Conservation (phyloP, 2,113 vertebrate species). For the Sigmodon hispidus region DNA sequence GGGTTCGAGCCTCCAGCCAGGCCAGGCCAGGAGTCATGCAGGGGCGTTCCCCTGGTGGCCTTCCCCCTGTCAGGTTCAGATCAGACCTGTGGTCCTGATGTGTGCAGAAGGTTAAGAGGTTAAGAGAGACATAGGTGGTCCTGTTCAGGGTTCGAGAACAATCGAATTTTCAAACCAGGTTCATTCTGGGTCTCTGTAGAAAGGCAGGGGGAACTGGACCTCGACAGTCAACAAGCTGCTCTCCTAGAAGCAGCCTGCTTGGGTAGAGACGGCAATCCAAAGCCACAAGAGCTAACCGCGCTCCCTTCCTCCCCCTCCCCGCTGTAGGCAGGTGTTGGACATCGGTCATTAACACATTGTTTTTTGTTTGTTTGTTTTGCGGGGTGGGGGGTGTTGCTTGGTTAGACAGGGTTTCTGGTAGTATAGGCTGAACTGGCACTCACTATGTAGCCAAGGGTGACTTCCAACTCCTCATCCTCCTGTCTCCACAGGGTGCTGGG, state of each 20-base stretch:
- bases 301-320: no score
- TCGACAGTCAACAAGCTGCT: not conserved
- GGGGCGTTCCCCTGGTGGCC: not conserved
- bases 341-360: not conserved
- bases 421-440: not conserved
- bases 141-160: not conserved
- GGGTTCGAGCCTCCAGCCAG: conserved; percentile 57
- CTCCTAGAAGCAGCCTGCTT: not conserved
- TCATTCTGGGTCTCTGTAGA: no score
- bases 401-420: not conserved
- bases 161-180: not conserved
- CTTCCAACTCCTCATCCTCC: not conserved
- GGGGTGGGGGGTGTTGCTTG: no score
- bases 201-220: not conserved
- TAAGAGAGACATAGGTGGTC: not conserved
- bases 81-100: not conserved
- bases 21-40: fast-evolving
- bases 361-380: not conserved
- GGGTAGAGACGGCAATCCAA: not conserved
- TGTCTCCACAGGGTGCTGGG: no score
- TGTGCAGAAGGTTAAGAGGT: not conserved
- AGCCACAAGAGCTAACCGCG: not conserved
- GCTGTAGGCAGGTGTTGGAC: no score
- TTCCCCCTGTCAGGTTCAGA: not conserved
- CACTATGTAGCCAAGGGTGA: not conserved